Base-by-base conservation (phyloP, 2,888 invertebrate genomes). In the Nephrotoma guestfalica region DNA sequence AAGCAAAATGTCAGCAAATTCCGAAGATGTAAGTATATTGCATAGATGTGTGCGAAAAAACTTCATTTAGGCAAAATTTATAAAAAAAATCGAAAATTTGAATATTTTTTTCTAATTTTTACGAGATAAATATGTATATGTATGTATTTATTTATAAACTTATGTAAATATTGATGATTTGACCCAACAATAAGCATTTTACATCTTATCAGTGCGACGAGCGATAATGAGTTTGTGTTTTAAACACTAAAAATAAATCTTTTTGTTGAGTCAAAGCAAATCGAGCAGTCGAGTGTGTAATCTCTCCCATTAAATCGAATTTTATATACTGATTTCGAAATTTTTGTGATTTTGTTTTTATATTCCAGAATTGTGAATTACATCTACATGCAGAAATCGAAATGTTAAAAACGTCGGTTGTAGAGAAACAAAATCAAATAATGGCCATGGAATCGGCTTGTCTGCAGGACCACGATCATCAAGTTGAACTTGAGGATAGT, bases 351-450 rank as follows among this genome's bases (percentile, higher is more conserved):
- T 57, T 30, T 13, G 0, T 71, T 2, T 51, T 2, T 71, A 30
- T 30, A 71, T 86, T 51, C 40, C 89, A 89, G 87, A 89, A 89
- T 88, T 89, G 90, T 86, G 94, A 94, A 89, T 93, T 95, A 89
- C 96, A 97, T 91, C 93, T 97, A 89, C 96, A 96, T 89, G 95
- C 95, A 86, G 97, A 98, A 92, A 96, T 98, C 90, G 97, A 97
- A 90, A 96, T 95, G 90, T 92, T 98, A 89, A 95, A 96, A 89
- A 96, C 96, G 90, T 94, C 96, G 88, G 92, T 98, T 45, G 92
- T 95, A 15, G 97, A 97, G 90, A 94, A 96, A 89, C 97, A 97
- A 90, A 93, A 94, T 88, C 96, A 97, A 90, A 95, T 98, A 89
- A 94, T 96, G 88, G 95, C 95, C 89, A 95, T 98, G 93, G 97